Percentiles rank a stretch among this genome's conserved stretches.
These are phyloP conservation scores for Sclerurus mexicanus DNA, from an alignment of 2,113 vertebrate genomes.

Conservation along the genomic window DNA sequence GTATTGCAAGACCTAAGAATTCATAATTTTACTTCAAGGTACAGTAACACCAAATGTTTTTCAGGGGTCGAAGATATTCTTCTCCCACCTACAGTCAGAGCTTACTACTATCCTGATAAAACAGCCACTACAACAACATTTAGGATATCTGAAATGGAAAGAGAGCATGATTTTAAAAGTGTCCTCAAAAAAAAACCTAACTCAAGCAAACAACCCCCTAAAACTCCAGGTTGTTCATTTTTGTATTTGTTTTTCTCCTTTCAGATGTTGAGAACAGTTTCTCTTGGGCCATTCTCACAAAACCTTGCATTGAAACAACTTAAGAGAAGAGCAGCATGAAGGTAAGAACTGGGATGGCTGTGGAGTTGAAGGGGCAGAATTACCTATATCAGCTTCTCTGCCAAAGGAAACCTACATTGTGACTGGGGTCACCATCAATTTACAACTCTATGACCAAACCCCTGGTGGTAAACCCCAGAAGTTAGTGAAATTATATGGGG, in stretches of 20 bases:
- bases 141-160: background rate
- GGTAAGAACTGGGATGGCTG: background rate
- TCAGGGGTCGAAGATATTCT: background rate
- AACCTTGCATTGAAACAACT: background rate
- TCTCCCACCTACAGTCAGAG: background rate
- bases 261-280: background rate
- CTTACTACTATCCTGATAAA: background rate
- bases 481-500: background rate
- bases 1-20: background rate
- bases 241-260: background rate
- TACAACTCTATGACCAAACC: background rate
- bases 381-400: background rate
- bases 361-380: background rate
- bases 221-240: background rate
- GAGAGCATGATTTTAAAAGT: background rate
- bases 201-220: background rate
- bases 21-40: background rate
- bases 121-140: background rate
- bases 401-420: background rate
- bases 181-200: background rate
- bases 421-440: background rate
- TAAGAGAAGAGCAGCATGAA: background rate
- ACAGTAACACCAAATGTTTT: background rate
- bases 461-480: background rate
- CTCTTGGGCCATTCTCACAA: background rate